Base-by-base conservation (phyloP, 2,888 invertebrate genomes). In the Habrosyne pyritoides region DNA sequence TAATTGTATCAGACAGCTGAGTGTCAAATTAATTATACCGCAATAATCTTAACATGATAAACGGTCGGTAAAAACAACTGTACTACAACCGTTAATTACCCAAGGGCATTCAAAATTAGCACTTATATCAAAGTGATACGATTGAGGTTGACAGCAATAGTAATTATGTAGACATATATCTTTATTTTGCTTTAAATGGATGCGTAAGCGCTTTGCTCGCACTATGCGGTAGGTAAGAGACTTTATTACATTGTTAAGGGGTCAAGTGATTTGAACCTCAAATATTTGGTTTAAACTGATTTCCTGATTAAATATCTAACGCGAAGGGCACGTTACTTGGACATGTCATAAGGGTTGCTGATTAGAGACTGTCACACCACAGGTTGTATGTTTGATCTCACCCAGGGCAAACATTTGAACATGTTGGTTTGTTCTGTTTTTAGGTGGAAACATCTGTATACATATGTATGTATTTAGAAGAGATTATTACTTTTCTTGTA, bases 1-100 rank as follows among this genome's bases (percentile, higher is more conserved):
- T 67, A 66, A 66, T 63, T 69, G 56, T 57, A 61, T 48, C 57
- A 54, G 55, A 53, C 66, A 54, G 52, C 28, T 60, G 57, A 61
- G 67, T 65, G 66, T 64, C 53, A 57, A 59, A 59, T 64, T 65
- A 66, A 67, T 67, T 67, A 59, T 42, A 59, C 59, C 49, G 51
- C 52, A 59, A 54, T 61, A 63, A 64, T 56, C 30, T 65, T 64
- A 57, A 56, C 53, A 57, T 52, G 57, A 52, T 52, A 28, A 50
- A 50, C 18, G 14, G 21, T 28, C 21, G 28, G n/a, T 14, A 26
- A 49, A 49, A 49, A 48, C 26, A 10, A 8, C n/a, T 42, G 1
- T 26, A 14, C 12, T 49, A 49, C 49, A 50, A 42, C 28, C 10
- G 10, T 30, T 10, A 10, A 30, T 26, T 18, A 26, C 3, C 24